Evolutionary conservation across 2,797 vertebrate species (phyloP).

Genomic region (Rhinogobio ventralis): DNA sequence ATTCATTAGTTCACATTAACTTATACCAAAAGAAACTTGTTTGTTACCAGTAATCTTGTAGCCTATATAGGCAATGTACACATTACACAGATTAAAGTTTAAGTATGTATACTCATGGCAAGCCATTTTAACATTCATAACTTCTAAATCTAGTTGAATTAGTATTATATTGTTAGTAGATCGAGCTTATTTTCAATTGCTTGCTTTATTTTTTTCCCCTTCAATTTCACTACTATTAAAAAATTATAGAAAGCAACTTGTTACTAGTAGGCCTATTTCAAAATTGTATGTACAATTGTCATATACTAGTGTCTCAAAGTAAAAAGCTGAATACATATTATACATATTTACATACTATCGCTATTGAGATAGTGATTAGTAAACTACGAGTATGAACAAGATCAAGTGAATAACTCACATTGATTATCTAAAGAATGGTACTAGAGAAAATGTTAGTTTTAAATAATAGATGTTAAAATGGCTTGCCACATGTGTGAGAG

Average conservation of each 20-base stretch:
- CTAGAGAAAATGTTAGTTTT: not conserved
- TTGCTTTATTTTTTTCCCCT: not conserved
- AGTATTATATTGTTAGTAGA: not conserved
- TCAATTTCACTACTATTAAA: not conserved
- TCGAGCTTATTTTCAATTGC: not conserved
- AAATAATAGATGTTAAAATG: not conserved
- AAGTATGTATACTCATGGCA: not conserved
- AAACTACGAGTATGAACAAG: not conserved
- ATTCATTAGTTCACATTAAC: not conserved
- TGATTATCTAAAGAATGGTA: not conserved
- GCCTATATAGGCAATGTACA: not conserved
- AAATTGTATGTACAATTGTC: not conserved
- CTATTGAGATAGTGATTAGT: not conserved
- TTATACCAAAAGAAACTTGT: not conserved
- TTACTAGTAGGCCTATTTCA: not conserved
- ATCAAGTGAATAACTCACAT: not conserved
- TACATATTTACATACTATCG: not conserved
- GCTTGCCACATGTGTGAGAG: constrained; percentile 11
- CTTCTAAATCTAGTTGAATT: too few species aligned
- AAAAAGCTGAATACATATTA: not conserved
- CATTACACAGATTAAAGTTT: not conserved
- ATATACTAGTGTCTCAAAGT: not conserved
- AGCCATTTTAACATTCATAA: not conserved
- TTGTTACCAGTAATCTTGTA: not conserved
- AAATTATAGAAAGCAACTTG: not conserved